These are phyloP conservation scores for Tenebrosternarchus preto DNA, from an alignment of 2,113 vertebrate species.

Conservation along the genomic window DNA sequence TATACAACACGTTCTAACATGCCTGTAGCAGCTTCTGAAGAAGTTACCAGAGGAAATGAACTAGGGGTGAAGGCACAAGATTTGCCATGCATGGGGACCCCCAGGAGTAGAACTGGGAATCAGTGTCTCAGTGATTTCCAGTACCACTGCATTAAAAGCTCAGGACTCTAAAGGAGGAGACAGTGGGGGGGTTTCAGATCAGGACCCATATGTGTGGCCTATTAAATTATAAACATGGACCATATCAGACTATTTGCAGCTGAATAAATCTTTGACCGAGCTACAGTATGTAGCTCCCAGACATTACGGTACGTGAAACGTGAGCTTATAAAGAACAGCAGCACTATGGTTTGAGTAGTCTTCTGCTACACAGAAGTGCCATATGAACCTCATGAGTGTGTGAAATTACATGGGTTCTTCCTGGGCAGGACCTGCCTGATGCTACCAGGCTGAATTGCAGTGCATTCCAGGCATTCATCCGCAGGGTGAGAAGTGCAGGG, in stretches of 20 bases:
- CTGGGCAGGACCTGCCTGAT: background rate
- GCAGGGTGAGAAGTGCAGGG: background rate
- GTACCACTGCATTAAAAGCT: no score
- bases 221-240: background rate
- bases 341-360: background rate
- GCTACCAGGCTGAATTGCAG: background rate
- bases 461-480: constrained; percentile 13
- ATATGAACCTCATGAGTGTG: background rate
- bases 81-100: background rate
- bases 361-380: background rate
- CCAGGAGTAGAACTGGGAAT: no score
- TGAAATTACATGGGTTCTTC: background rate
- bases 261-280: background rate
- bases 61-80: background rate
- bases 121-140: no score
- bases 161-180: background rate
- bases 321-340: background rate
- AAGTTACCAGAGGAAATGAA: no score
- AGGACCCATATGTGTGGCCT: background rate
- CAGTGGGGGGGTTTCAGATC: background rate
- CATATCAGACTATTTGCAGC: background rate
- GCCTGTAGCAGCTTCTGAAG: no score
- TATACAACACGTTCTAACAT: no score
- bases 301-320: background rate
- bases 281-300: no score